Percentiles rank a stretch among this genome's conserved stretches.
Conservation (phyloP, 2,797 vertebrate species). For the Orientallactaga sibirica region DNA sequence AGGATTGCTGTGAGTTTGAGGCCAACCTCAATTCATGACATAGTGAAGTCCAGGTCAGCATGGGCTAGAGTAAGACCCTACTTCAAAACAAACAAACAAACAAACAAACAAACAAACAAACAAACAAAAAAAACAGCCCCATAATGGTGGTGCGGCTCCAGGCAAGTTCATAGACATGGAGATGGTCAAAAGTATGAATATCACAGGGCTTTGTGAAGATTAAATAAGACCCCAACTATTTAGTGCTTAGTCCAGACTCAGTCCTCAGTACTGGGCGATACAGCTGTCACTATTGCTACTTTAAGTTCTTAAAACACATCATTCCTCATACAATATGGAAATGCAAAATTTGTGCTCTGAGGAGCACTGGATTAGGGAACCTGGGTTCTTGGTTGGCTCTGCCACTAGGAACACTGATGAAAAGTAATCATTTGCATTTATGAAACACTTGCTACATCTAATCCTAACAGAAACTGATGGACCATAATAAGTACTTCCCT, state of each 20-base stretch:
- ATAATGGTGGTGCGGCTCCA: background rate
- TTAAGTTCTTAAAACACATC: slow-evolving; percentile 15
- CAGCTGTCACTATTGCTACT: background rate
- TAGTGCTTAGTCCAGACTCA: background rate
- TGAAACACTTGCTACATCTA: background rate
- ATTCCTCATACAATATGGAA: background rate
- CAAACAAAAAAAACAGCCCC: too few relatives aligned
- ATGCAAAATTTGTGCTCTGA: background rate
- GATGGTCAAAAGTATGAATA: background rate
- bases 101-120: too few relatives aligned
- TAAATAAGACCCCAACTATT: background rate
- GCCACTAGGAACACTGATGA: background rate
- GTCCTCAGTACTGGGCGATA: background rate
- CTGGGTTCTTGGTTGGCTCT: background rate
- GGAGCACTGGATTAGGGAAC: background rate
- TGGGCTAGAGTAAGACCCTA: too few relatives aligned
- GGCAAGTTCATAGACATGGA: background rate
- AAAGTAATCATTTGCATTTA: background rate
- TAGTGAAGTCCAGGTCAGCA: too few relatives aligned
- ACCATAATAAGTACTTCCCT: background rate
- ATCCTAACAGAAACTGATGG: background rate
- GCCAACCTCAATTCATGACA: too few relatives aligned
- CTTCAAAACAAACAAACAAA: too few relatives aligned
- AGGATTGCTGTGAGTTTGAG: too few relatives aligned
- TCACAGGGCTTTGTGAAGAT: background rate